Evolutionary conservation across 2,113 vertebrate species (phyloP).

Genomic region (Podiceps cristatus): DNA sequence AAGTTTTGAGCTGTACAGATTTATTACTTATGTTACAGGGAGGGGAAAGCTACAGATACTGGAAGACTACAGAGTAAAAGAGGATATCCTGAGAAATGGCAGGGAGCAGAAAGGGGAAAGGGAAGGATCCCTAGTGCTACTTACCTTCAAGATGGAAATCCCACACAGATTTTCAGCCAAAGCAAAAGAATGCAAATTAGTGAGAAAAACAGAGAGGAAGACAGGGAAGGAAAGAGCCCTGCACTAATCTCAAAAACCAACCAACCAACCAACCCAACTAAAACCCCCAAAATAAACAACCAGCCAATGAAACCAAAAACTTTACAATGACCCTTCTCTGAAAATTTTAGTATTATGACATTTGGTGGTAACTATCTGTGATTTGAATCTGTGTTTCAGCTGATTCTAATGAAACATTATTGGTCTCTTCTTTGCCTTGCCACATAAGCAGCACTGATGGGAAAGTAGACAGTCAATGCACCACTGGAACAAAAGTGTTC

Average conservation of each 20-base stretch:
- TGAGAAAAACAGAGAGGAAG: neutral
- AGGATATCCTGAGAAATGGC: neutral
- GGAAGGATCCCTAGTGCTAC: neutral
- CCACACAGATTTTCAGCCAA: neutral
- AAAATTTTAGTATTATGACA: neutral
- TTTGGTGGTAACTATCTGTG: neutral
- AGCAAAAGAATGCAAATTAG: neutral
- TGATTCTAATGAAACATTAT: neutral
- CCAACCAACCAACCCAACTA: too few relatives aligned
- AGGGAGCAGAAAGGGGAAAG: neutral
- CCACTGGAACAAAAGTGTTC: neutral
- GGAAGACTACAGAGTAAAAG: neutral
- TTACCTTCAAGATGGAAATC: neutral
- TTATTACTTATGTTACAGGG: neutral
- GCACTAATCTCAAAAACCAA: neutral
- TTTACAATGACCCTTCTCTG: neutral
- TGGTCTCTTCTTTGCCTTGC: neutral
- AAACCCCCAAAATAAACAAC: too few relatives aligned
- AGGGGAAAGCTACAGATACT: neutral
- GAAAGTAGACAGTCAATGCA: neutral
- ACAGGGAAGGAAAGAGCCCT: neutral
- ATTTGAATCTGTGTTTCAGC: neutral
- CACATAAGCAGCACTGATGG: neutral
- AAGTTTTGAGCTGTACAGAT: neutral
- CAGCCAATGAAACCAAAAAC: too few relatives aligned